Percentiles rank a stretch among this genome's conserved stretches.
phyloP scores from a whole-genome alignment of 2,797 vertebrate genomes.

The Avahi laniger region DNA sequence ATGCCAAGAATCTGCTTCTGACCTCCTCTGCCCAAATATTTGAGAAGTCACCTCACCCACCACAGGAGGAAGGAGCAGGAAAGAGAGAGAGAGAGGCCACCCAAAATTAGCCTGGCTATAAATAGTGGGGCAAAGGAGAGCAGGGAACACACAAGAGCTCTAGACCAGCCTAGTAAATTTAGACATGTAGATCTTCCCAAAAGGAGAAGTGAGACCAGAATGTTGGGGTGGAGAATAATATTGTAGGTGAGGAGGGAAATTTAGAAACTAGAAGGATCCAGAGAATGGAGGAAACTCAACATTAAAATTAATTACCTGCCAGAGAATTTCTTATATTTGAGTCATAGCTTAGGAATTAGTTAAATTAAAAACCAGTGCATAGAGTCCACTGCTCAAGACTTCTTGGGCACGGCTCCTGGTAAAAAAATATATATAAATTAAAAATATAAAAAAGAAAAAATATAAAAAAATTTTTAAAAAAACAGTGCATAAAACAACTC shows the following conservation, averaged over 20 bases:
- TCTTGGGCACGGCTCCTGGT: too few relatives aligned
- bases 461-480: neutral
- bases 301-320: neutral
- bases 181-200: constrained; percentile 18
- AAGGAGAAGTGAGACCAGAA: neutral
- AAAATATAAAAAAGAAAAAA: too few relatives aligned
- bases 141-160: neutral
- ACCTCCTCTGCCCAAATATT: constrained; percentile 75
- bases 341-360: neutral
- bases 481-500: neutral
- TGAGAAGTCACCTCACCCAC: constrained; percentile 76
- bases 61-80: constrained; percentile 65
- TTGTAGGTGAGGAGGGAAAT: neutral
- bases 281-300: neutral
- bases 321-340: constrained; percentile 14
- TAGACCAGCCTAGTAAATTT: constrained; percentile 54
- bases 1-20: constrained; percentile 72
- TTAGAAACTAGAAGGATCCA: neutral
- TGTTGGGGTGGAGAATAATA: neutral
- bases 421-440: too few relatives aligned
- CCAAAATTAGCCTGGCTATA: constrained; percentile 80
- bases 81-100: constrained; percentile 58
- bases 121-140: constrained; percentile 65
- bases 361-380: neutral
- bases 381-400: too few relatives aligned